Base-by-base conservation (phyloP, 1,140 invertebrate genomes). In the Zaprionus capensis region DNA sequence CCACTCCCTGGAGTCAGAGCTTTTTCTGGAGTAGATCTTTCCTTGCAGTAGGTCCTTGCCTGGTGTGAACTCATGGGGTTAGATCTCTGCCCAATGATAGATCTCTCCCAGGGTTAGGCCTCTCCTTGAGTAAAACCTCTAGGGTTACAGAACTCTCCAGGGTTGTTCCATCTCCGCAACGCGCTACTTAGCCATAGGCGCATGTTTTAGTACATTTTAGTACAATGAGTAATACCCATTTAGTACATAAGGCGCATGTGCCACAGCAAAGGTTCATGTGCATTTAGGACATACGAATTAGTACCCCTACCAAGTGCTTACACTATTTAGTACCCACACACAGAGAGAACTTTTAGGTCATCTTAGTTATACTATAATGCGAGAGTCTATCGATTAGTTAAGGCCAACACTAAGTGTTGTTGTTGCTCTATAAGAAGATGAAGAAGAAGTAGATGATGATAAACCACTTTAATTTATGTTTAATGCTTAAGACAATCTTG, bases 361-460 rank as follows among this genome's bases (percentile, higher is more conserved):
- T 46, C 53, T 70, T 79, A 74, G 66, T 41, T 57, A 28, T 75
- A 20, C 41, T 17, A 46, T 68, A 76, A 65, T 71, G 57, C 55
- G 67, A 88, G 83, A 86, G 81, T 87, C 85, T 88, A 88, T 81
- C 71, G 31, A 26, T 81, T 83, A 76, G 78, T 81, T 68, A 65
- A 68, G 68, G 11, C 67, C 85, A 88, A 81, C 84, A 88, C 84
- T 78, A 81, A 88, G 84, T 88, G 84, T 90, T 88, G 83, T 65
- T 71, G 61, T 77, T 71, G 77, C 75, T 63, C 24, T 31, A 59
- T 66, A 59, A 17, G 36, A 59, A 56, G 20, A 51, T 5, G 46
- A 22, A 14, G 20, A 11, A 14, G 20, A 11, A 44, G n/a, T 28
- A 31, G 24, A 57, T 46, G 22, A 68, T 36, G 17, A 46, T 34